These are phyloP conservation scores for Megatriorchis doriae DNA, from an alignment of 2,113 vertebrate genomes.

Conservation along the genomic window DNA sequence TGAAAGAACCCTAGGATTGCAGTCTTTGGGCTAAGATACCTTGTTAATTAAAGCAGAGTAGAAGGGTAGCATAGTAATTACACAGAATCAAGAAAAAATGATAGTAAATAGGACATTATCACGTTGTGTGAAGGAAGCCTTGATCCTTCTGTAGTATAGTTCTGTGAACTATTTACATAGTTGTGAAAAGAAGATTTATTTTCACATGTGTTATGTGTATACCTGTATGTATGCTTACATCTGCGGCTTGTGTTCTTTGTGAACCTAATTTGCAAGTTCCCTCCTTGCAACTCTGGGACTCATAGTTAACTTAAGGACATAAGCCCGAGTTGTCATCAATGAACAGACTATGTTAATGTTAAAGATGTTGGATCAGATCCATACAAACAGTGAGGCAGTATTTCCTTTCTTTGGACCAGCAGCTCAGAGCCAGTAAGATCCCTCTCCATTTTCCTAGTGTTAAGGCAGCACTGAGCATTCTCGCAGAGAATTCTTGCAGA, in stretches of 20 bases:
- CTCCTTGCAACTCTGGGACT: background rate
- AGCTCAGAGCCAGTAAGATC: background rate
- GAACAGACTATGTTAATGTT: background rate
- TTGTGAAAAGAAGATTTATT: background rate
- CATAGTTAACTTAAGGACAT: background rate
- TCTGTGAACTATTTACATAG: background rate
- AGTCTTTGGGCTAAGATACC: conserved; percentile 67
- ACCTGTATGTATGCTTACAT: background rate
- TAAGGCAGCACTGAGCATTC: background rate
- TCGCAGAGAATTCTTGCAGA: background rate
- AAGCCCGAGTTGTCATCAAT: background rate
- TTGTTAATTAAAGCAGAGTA: conserved; percentile 71
- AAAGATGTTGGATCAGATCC: background rate
- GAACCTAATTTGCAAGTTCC: background rate
- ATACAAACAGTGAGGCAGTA: background rate
- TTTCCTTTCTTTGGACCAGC: background rate
- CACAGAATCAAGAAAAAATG: conserved; percentile 41
- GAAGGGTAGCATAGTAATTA: conserved; percentile 60
- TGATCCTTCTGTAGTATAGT: background rate
- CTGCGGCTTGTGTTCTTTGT: background rate
- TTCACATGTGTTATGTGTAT: background rate
- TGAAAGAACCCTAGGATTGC: conserved; percentile 68
- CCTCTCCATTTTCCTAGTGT: background rate
- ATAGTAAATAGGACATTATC: conserved; percentile 23
- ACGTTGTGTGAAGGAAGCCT: background rate